Conservation (phyloP, 53 echinoderm and acorn worm genomes). For the Crossaster papposus region DNA sequence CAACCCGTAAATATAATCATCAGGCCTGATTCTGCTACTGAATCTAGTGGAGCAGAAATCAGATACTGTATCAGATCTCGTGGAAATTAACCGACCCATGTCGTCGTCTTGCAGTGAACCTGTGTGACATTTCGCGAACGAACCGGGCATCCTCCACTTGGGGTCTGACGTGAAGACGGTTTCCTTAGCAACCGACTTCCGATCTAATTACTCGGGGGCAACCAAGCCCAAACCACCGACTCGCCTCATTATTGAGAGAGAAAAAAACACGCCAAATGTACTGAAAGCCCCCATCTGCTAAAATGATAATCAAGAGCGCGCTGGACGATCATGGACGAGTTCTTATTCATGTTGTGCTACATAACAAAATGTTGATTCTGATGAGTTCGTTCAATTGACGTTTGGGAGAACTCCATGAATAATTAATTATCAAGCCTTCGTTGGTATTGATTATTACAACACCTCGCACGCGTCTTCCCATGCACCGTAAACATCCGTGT, state of each 20-base stretch:
- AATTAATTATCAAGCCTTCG: constrained; percentile 31
- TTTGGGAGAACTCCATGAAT: constrained; percentile 32
- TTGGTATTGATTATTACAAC: constrained; percentile 14
- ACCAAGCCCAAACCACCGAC: neutral
- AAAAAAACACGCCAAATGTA: no score
- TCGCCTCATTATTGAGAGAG: neutral
- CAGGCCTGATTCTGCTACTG: neutral
- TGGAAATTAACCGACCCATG: neutral
- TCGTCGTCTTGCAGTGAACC: constrained; percentile 9
- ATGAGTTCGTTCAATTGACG: constrained; percentile 2
- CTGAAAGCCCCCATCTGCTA: constrained; percentile 19
- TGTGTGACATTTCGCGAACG: constrained; percentile 35
- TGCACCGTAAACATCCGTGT: neutral
- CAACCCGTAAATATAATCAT: neutral
- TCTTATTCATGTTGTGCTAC: constrained; percentile 6
- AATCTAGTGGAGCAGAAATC: neutral
- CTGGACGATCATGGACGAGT: neutral
- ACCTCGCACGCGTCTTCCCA: neutral
- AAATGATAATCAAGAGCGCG: neutral
- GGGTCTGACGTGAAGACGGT: constrained; percentile 46
- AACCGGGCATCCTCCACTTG: neutral
- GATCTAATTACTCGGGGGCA: constrained; percentile 33
- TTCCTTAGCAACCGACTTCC: constrained; percentile 50
- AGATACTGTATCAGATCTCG: neutral
- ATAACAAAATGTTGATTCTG: neutral